phyloP scores from a whole-genome alignment of 1,140 invertebrate genomes.

The Ceratina japonica region DNA sequence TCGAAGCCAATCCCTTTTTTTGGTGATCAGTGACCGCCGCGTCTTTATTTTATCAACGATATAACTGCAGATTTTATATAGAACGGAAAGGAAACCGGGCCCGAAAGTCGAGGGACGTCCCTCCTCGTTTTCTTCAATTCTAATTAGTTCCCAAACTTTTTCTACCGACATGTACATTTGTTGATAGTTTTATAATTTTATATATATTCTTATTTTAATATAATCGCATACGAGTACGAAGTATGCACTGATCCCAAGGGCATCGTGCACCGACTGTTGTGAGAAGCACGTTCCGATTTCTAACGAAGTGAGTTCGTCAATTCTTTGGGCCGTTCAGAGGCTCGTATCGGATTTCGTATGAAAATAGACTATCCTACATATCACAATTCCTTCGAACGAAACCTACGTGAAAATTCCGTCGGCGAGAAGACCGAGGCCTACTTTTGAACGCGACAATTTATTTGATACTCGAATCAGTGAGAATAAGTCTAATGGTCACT shows the following conservation, averaged over 20 bases:
- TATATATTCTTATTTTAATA: constrained; percentile 70
- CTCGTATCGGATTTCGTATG: constrained; percentile 19
- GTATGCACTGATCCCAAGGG: background rate
- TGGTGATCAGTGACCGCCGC: no score
- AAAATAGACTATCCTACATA: background rate
- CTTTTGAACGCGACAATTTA: background rate
- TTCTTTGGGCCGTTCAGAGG: background rate
- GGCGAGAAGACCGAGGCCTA: constrained; percentile 5
- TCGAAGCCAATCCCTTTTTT: background rate
- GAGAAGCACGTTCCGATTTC: constrained; percentile 18
- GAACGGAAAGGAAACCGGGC: background rate
- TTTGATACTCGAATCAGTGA: background rate
- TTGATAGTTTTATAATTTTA: constrained; percentile 75
- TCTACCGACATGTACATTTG: constrained; percentile 73
- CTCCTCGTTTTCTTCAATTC: constrained; percentile 14
- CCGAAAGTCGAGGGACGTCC: constrained; percentile 37
- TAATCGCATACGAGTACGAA: constrained; percentile 41
- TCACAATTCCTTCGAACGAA: no score
- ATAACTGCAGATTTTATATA: background rate
- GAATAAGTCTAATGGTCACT: background rate
- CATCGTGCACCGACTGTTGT: constrained; percentile 13
- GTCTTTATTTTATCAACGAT: background rate
- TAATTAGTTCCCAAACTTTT: constrained; percentile 41
- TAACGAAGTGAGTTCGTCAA: constrained; percentile 6
- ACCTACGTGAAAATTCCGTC: background rate